Base-by-base conservation (phyloP, 2,113 vertebrate species). In the Rhinichthys klamathensis region DNA sequence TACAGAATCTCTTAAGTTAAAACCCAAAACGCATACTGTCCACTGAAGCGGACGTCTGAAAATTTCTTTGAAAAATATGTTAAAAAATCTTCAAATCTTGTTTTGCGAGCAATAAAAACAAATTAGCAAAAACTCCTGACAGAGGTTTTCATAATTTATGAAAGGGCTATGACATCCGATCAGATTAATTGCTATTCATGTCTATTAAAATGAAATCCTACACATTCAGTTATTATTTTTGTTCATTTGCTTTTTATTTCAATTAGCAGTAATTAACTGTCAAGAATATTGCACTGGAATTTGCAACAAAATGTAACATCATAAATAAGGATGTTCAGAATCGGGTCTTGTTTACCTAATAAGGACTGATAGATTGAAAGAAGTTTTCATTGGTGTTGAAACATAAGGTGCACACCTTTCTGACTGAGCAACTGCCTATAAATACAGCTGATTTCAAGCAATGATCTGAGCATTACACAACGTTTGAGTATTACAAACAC, bases 361-460 rank as follows among this genome's bases (percentile, higher is more conserved):
- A 86, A 78, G 65, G 85, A 70, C 25, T 25, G 18, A 11, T 4
- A 3, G 0, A 27, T 56, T 32, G 3, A 61, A 54, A 35, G 35
- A 23, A 23, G 46, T 73, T 72, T 70, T 80, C 51, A 80, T 49
- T 83, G 80, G 46, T 70, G 60, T 6, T 27, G 6, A 60, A 5
- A 21, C 23, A 63, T 6, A 4, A 51, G 9, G 18, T 13, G n/a
- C 72, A 63, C 18, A 75, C 58, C 44, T 18, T 46, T 63, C 6
- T 6, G 35, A 83, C 46, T 46, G 69, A 74, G 70, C 25, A 12
- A 18, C 32, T 44, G 54, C 9, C n/a, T 76, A 76, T 84, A 84
- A 75, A 76, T 49, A 13, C 6, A 76, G 72, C 16, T 51, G 51
- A 44, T 51, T 21, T 15, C 1, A 56, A 32, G 73, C 25, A 54